Conservation (phyloP, 2,888 invertebrate species). For the Mechanitis messenoides region DNA sequence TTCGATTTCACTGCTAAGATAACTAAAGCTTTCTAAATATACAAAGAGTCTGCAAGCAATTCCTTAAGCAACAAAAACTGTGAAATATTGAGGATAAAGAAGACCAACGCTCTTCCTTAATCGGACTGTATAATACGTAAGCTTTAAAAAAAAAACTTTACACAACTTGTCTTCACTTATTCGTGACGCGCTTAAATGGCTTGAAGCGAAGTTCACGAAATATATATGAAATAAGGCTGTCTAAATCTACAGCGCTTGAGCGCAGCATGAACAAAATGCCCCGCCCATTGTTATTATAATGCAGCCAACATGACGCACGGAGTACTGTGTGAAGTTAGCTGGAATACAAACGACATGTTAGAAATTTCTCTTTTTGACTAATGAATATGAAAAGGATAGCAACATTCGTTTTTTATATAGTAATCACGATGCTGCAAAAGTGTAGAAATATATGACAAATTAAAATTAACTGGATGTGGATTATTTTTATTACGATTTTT, state of each 20-base stretch:
- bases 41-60: conserved; percentile 6
- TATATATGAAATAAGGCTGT: conserved; percentile 5
- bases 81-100: conserved; percentile 14
- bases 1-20: conserved; percentile 30
- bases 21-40: conserved; percentile 20
- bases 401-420: conserved; percentile 25
- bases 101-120: conserved; percentile 45
- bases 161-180: conserved; percentile 49
- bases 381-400: conserved; percentile 36
- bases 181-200: conserved; percentile 41
- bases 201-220: conserved; percentile 11
- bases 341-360: conserved; percentile 34
- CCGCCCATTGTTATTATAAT: conserved; percentile 73
- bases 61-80: conserved; percentile 4
- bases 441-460: conserved; percentile 5
- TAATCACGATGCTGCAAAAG: conserved; percentile 17
- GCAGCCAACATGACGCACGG: conserved; percentile 70
- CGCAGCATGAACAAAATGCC: conserved; percentile 37
- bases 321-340: conserved; percentile 56
- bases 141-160: conserved; percentile 68
- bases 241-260: conserved; percentile 43
- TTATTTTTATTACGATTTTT: background rate
- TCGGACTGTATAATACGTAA: conserved; percentile 60
- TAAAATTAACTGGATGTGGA: conserved; percentile 4
- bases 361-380: conserved; percentile 38